Evolutionary conservation across 2,888 invertebrate genomes (phyloP), one percentile per base, ranked within the genome.

Genomic region (Thecocarcelia acutangulata): DNA sequence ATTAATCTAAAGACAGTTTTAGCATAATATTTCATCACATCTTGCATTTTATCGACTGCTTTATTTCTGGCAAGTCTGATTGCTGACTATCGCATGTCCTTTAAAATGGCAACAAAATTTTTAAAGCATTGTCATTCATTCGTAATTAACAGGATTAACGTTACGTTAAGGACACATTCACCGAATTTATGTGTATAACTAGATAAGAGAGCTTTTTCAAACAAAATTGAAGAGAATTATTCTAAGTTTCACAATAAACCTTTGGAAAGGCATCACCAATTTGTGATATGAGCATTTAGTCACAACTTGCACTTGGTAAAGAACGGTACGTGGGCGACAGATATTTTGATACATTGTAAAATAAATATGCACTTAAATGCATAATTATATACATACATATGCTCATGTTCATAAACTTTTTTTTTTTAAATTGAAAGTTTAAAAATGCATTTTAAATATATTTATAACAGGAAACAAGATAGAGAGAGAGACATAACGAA

Each of bases 201-300:
- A 1, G 12, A 37, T 52, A 80, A 81, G 77, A 81, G 76, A 50
- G 56, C 48, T 17, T 24, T 42, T 66, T 28, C 9, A n/a, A 17
- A 54, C 15, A 0, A 11, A n/a, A 46, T 58, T 69, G 6, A 70
- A 80, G 74, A 80, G 74, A 24, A 46, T 44, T 21, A 44, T 19
- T 17, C 24, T 17, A 11, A 24, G 15, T 40, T 56, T 5, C 9
- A 12, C 15, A 46, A 33, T 6, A 9, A 24, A 13, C 11, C 28
- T 24, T 68, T 52, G 77, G 61, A 37, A 77, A 77, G 58, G 77
- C 68, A 52, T 50, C 46, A 28, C 50, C n/a, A 24, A 24, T 63
- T 12, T 15, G 52, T 28, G 48, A 48, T 15, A 48, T 2, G 50
- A 69, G 42, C 66, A 58, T 69, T 82, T 58, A 82, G 81, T 82